Percentiles rank a stretch among this genome's conserved stretches.
Evolutionary conservation across 2,888 invertebrate genomes (phyloP).

Genomic region (Brenthis hecate): DNA sequence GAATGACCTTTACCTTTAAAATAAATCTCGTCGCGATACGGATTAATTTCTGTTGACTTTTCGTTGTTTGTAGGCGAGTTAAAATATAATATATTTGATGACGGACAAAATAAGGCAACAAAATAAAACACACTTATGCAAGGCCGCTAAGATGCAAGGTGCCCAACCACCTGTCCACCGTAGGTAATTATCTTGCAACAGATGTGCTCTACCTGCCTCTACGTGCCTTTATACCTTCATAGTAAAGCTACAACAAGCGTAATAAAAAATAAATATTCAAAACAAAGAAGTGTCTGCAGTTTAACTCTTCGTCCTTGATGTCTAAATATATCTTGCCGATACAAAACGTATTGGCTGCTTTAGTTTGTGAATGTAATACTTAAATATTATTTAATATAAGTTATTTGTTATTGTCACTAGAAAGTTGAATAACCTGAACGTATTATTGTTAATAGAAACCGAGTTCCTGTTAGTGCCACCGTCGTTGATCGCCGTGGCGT

Average conservation of each 20-base stretch:
- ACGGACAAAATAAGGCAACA: background rate
- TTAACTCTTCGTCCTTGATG: background rate
- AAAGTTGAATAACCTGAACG: slow-evolving; percentile 24
- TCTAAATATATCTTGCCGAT: background rate
- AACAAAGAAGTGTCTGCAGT: background rate
- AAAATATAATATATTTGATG: slow-evolving; percentile 19
- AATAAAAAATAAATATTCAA: slow-evolving; percentile 23
- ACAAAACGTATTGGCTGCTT: background rate
- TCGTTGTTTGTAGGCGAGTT: slow-evolving; percentile 2
- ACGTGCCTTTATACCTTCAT: slow-evolving; percentile 44
- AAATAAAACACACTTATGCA: slow-evolving; percentile 35
- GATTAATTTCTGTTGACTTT: slow-evolving; percentile 5
- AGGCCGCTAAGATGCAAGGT: slow-evolving; percentile 71
- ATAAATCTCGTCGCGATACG: slow-evolving; percentile 21
- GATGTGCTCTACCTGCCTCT: slow-evolving; percentile 72
- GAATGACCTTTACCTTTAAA: slow-evolving; percentile 34
- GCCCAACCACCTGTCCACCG: slow-evolving; percentile 71
- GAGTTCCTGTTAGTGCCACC: slow-evolving; percentile 87
- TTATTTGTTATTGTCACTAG: background rate
- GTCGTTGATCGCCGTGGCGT: slow-evolving; percentile 87
- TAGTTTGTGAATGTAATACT: background rate
- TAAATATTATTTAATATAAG: background rate
- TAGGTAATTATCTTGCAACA: slow-evolving; percentile 73
- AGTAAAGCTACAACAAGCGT: slow-evolving; percentile 35
- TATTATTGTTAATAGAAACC: slow-evolving; percentile 83